Evolutionary conservation across 92 coral and sea anemone genomes (phyloP), one percentile per base, ranked within the genome.

Genomic region (Siderastrea siderea): DNA sequence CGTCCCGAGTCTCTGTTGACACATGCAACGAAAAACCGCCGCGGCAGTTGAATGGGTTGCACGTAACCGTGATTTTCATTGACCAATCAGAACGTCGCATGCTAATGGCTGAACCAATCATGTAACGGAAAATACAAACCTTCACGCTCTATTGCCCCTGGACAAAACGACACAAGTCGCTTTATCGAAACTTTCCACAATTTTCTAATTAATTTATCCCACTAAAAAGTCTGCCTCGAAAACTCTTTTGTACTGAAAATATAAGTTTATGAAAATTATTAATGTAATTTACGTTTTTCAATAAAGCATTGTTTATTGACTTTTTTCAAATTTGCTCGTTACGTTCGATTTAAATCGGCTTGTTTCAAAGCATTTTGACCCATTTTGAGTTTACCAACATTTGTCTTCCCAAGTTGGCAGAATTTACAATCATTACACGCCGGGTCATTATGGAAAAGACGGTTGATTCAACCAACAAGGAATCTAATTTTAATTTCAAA

Each of bases 11-110:
- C 73, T 78, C 88, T 95, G 94, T 95, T 95, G 98, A 95, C 93
- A 90, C 80, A 80, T 75, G 85, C 88, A 93, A 93, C 96, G 96
- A 93, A 93, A 94, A 96, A 96, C 96, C 96, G 96, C 96, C 99
- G 94, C 94, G 85, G 88, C 92, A 90, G 90, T 92, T 96, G 94
- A 95, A 93, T 89, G 94, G 95, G 65, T 93, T 88, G 67, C 90
- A 69, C 73, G 54, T 80, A 55, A 85, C 96, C 90, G 90, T 92
- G 96, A 90, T 84, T 78, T 65, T 74, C 4, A 52, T 57, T 14
- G 44, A 64, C 98, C 98, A 95, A 95, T 95, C 77, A 75, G 64
- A 61, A 80, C 68, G 68, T 66, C 57, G 79, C 65, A 47, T 69
- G 50, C 51, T 74, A 85, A 75, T 67, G 43, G 54, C 74, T 65